These are phyloP conservation scores for Anableps anableps DNA, from an alignment of 2,797 vertebrate genomes.

Conservation along the genomic window DNA sequence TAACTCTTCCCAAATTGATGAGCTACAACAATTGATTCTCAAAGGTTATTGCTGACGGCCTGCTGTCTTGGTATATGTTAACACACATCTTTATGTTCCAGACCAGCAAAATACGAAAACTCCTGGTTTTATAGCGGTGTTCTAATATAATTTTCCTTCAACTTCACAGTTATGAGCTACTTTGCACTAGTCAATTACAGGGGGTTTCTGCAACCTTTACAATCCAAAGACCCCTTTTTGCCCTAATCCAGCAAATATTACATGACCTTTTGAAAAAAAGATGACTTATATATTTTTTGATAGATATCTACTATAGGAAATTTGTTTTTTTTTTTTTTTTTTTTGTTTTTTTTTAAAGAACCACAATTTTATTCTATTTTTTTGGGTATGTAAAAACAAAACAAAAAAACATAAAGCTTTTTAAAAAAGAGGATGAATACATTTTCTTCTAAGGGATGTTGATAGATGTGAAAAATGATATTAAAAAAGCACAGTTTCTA, in stretches of 20 bases:
- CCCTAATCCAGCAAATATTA: too few species aligned
- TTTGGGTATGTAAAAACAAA: too few species aligned
- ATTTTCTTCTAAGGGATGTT: neutral
- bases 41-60: neutral
- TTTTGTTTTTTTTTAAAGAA: neutral
- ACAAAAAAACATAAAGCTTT: neutral
- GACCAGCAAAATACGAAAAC: neutral
- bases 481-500: neutral
- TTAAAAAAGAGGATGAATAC: neutral
- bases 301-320: neutral
- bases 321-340: neutral
- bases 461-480: neutral
- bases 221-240: too few species aligned
- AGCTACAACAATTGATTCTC: neutral
- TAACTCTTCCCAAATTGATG: neutral
- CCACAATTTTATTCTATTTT: neutral
- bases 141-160: too few species aligned
- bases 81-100: neutral
- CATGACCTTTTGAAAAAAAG: neutral
- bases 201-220: too few species aligned
- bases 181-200: too few species aligned
- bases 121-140: neutral
- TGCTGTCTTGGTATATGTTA: neutral
- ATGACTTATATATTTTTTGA: neutral
- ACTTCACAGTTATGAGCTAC: too few species aligned